These are phyloP conservation scores for Trypoxylon attenuatum DNA, from an alignment of 2,888 invertebrate genomes.

Conservation along the genomic window DNA sequence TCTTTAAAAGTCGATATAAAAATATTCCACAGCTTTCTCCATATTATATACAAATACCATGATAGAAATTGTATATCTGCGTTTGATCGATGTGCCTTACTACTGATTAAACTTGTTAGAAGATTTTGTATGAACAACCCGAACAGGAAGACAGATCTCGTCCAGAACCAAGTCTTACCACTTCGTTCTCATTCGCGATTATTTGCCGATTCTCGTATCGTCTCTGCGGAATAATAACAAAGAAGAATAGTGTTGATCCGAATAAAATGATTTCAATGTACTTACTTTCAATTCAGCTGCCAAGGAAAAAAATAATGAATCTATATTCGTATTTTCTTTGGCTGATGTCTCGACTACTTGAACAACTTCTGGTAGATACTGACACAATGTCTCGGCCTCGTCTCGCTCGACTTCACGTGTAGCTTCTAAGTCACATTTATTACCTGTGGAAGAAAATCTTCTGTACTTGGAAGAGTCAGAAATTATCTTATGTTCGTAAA, in stretches of 20 bases:
- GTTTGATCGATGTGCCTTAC: neutral
- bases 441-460: constrained; percentile 75
- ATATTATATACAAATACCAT: constrained; percentile 29
- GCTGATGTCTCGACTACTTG: constrained; percentile 93
- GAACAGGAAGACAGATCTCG: constrained; percentile 66
- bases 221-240: constrained; percentile 77
- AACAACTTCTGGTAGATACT: constrained; percentile 90
- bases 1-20: constrained; percentile 25
- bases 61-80: neutral
- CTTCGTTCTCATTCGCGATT: constrained; percentile 56
- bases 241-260: neutral
- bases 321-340: constrained; percentile 93
- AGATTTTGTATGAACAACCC: constrained; percentile 60
- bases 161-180: constrained; percentile 65
- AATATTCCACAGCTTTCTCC: constrained; percentile 24
- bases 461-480: neutral
- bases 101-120: constrained; percentile 23
- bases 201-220: constrained; percentile 79
- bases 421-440: constrained; percentile 90
- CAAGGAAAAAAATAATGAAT: constrained; percentile 89
- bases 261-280: no score
- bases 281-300: constrained; percentile 90
- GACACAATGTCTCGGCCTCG: constrained; percentile 91
- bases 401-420: constrained; percentile 89
- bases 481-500: neutral